Evolutionary conservation across 2,888 invertebrate species (phyloP), one percentile per base, ranked within the genome.

Genomic region (Dione vanillae): DNA sequence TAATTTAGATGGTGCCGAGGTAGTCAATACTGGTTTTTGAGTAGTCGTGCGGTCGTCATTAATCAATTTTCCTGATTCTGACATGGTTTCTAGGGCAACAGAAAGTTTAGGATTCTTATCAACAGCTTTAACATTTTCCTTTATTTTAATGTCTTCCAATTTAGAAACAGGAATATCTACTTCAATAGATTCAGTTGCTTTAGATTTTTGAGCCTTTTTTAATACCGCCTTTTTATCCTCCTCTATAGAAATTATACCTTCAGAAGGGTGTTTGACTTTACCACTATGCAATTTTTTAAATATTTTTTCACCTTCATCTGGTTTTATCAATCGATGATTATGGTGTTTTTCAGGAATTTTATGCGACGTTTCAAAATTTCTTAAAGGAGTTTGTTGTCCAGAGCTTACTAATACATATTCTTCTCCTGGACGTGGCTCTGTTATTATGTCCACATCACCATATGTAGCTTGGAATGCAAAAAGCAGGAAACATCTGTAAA

Each of bases 311-410:
- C 20, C 87, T 76, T 89, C 94, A 79, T 80, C 94, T 74, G 77
- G 90, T 71, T 88, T 88, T 12, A 86, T 78, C 52, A 86, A 76
- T 64, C 88, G 85, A 72, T 92, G 88, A 59, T 92, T 88, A 1
- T 92, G 90, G 74, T 92, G 88, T 78, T 92, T 91, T 16, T 92
- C 94, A 0, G 95, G 95, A 76, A 96, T 94, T 87, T 96, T 96
- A 83, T 96, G 96, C 2, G 96, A 93, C 2, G 96, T 96, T 87
- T 96, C 96, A 79, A 96, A 96, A 78, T 87, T 87, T 78, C 89
- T 87, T 37, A 93, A 69, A 1, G 92, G 89, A 35, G 92, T 92
- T 77, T 93, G 92, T 74, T 92, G 91, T 20, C 92, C 93, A 16
- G 94, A 91, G 78, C 95, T 95, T 69, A 96, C 94, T 78, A 94